phyloP scores from a whole-genome alignment of 1,140 invertebrate genomes.

The Capitella teleta region DNA sequence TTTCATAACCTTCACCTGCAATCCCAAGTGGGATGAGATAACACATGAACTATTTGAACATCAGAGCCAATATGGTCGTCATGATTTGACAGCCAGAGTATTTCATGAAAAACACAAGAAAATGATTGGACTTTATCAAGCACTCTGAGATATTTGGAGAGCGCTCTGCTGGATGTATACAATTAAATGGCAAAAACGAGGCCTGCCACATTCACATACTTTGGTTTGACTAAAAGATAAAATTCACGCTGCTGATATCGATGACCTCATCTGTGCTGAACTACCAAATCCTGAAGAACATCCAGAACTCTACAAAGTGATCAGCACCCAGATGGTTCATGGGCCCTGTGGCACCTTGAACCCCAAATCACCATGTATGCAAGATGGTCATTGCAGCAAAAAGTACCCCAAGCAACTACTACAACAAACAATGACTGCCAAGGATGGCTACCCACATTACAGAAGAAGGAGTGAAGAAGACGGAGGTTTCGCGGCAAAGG shows the following conservation, averaged over 20 bases:
- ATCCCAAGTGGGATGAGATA: slow-evolving; percentile 36
- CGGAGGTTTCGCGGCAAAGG: neutral
- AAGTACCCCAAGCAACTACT: neutral
- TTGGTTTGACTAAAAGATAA: slow-evolving; percentile 39
- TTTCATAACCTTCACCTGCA: slow-evolving; percentile 26
- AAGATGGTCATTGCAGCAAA: neutral
- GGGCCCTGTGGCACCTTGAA: neutral
- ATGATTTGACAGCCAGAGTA: slow-evolving; percentile 43
- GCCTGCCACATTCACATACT: slow-evolving; percentile 47
- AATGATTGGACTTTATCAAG: slow-evolving; percentile 37
- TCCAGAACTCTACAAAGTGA: slow-evolving; percentile 10
- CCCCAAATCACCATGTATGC: neutral
- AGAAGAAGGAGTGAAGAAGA: neutral
- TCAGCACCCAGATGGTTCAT: slow-evolving; percentile 13
- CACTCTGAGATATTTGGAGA: slow-evolving; percentile 33
- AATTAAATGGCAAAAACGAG: slow-evolving; percentile 48
- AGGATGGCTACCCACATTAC: neutral
- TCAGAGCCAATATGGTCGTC: slow-evolving; percentile 30
- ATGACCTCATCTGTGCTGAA: slow-evolving; percentile 15
- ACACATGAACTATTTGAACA: slow-evolving; percentile 19
- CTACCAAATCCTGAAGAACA: slow-evolving; percentile 13
- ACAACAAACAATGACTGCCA: neutral
- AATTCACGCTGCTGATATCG: slow-evolving; percentile 12
- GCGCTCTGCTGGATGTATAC: slow-evolving; percentile 32
- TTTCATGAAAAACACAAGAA: slow-evolving; percentile 44